Conservation (phyloP, 2,797 vertebrate species). For the Sebastes taczanowskii region DNA sequence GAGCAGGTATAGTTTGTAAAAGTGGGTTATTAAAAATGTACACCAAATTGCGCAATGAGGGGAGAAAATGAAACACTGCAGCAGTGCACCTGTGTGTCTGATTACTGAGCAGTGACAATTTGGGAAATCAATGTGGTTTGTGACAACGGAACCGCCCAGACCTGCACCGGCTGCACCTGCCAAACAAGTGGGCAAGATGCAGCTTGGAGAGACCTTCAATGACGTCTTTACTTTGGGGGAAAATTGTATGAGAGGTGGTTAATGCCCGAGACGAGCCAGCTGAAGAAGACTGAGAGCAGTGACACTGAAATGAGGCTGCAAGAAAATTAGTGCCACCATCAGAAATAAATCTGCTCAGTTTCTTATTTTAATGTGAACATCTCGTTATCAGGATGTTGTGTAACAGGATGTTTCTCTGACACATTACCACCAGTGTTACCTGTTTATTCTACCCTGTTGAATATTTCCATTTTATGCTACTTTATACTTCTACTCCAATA, state of each 20-base stretch:
- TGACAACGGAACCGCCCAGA: constrained; percentile 13
- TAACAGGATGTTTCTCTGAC: background rate
- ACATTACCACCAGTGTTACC: background rate
- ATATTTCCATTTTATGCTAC: background rate
- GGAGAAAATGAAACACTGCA: background rate
- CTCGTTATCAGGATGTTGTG: background rate
- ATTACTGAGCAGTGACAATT: background rate
- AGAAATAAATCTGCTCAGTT: background rate
- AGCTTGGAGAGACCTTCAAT: constrained; percentile 23
- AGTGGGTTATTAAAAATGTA: background rate
- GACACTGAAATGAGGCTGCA: background rate
- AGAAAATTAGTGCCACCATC: background rate
- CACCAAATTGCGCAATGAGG: background rate
- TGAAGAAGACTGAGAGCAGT: background rate
- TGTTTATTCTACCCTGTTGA: background rate
- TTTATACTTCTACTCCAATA: background rate
- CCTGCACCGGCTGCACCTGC: constrained; percentile 34
- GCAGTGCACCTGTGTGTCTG: background rate
- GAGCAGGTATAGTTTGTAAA: background rate
- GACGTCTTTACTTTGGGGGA: constrained; percentile 52
- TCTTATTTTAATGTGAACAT: background rate
- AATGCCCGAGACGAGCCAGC: background rate
- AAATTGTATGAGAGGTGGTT: background rate
- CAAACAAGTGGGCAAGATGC: background rate
- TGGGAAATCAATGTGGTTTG: background rate